These are phyloP conservation scores for Cladorhizidae sp. DNA, from an alignment of 37 sponge, comb jelly and placozoan species.

Conservation along the genomic window DNA sequence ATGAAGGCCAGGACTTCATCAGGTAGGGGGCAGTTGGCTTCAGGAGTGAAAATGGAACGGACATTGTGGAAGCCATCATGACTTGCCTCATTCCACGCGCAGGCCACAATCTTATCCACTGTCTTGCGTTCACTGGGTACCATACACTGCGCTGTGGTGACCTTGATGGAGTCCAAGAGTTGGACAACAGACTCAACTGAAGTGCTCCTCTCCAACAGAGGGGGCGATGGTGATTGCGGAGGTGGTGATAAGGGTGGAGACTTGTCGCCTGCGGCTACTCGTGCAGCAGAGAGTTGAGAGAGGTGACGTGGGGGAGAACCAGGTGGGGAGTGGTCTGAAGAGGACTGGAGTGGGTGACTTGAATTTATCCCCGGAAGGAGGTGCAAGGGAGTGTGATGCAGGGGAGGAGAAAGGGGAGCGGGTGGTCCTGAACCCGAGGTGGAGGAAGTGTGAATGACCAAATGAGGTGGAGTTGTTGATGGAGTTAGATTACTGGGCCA, in stretches of 20 bases:
- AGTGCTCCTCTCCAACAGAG: not conserved
- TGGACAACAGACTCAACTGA: slow-evolving; percentile 18
- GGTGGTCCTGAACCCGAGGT: not conserved
- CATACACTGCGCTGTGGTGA: slow-evolving; percentile 40
- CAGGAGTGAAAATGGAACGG: not conserved
- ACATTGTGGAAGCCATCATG: not conserved
- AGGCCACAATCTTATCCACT: slow-evolving; percentile 40
- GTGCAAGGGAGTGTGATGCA: too few species aligned
- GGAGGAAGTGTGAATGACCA: not conserved
- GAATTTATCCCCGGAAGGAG: not conserved
- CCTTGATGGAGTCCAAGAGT: slow-evolving; percentile 12
- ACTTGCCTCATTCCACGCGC: slow-evolving; percentile 35
- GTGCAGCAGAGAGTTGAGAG: slow-evolving; percentile 20
- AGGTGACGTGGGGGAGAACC: slow-evolving; percentile 46
- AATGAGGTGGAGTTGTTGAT: not conserved
- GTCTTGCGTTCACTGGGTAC: slow-evolving; percentile 44
- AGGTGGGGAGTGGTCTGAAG: slow-evolving; percentile 43
- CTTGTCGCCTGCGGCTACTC: slow-evolving; percentile 29
- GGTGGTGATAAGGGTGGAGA: not conserved
- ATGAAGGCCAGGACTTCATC: slow-evolving; percentile 7
- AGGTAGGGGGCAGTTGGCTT: not conserved
- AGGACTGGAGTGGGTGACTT: not conserved
- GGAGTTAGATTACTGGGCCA: slow-evolving; percentile 1
- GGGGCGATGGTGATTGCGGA: not conserved
- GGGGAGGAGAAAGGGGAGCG: slow-evolving; percentile 14